Conservation (phyloP, 1,140 invertebrate genomes). For the Drosophila nigromelanica region DNA sequence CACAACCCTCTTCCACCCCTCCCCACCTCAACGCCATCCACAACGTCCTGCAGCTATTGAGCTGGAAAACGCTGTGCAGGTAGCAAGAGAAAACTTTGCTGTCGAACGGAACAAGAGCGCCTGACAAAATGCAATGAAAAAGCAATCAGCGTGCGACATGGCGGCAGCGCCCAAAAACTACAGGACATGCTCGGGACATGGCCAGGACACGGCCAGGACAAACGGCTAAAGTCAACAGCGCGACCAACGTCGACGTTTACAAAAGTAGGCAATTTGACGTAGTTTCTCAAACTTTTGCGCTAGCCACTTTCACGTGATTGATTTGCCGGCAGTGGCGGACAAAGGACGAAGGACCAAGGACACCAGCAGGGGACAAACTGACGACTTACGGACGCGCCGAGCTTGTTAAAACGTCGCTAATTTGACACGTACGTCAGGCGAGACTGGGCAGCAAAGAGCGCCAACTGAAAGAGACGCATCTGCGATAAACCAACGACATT, state of each 20-base stretch:
- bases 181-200: slow-evolving; percentile 13
- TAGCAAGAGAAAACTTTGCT: slow-evolving; percentile 62
- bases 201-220: background rate
- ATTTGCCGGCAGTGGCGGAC: slow-evolving; percentile 50
- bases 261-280: slow-evolving; percentile 74
- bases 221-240: slow-evolving; percentile 37
- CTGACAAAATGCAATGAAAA: slow-evolving; percentile 75
- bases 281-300: slow-evolving; percentile 68
- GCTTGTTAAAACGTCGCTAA: slow-evolving; percentile 78
- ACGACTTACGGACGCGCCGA: slow-evolving; percentile 30
- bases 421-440: slow-evolving; percentile 74
- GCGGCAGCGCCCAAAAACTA: slow-evolving; percentile 29
- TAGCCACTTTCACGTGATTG: slow-evolving; percentile 71
- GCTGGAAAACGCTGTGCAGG: slow-evolving; percentile 62
- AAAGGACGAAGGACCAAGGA: slow-evolving; percentile 3
- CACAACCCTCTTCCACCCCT: background rate
- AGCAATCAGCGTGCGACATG: slow-evolving; percentile 64
- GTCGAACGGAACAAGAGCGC: slow-evolving; percentile 46
- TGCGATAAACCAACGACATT: slow-evolving; percentile 15
- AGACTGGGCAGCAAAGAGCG: slow-evolving; percentile 31
- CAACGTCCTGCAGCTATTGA: slow-evolving; percentile 41
- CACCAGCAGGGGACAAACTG: slow-evolving; percentile 4
- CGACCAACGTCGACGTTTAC: slow-evolving; percentile 28
- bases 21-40: too few relatives aligned
- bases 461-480: slow-evolving; percentile 16